Base-by-base conservation (phyloP, 2,888 invertebrate species). In the Megaustenia siamemsis region DNA sequence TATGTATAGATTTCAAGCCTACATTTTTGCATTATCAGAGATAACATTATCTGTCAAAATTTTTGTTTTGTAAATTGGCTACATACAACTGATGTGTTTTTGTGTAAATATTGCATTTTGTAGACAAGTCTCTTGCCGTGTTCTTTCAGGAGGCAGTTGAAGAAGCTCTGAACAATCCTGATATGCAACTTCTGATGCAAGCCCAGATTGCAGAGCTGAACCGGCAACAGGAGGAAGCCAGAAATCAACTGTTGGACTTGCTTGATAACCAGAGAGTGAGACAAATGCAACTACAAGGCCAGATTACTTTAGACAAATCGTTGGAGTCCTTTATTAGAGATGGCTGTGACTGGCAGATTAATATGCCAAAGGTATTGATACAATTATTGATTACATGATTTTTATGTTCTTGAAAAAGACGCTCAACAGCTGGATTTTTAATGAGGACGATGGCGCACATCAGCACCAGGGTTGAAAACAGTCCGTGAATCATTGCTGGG, bases 221-320 rank as follows among this genome's bases (percentile, higher is more conserved):
- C 86, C 88, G 90, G 71, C 92, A 92, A 78, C 92, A 93, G 78
- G 92, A 90, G 40, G 92, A 92, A 71, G 93, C 93, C n/a, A 91
- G 92, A 86, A 89, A 86, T 56, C 85, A 91, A 32, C 83, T 92
- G 8, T 86, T 90, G 76, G 81, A 85, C 12, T 76, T 92, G 63
- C 89, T 91, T 86, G 84, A 86, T n/a, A 88, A 88, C 66, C 90
- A 90, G 81, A 87, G 85, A 75, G 60, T 63, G 38, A 87, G 86
- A 69, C 85, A 86, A 21, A 45, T 81, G n/a, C 84, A 79, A n/a
- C 68, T 85, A n/a, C 82, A 87, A 28, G 76, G 76, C 49, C 81
- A 82, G 24, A 32, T 78, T 38, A 35, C 4, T 40, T n/a, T 38
- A 83, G 77, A 75, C 66, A 66, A 15, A 4, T 18, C n/a, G 45